Evolutionary conservation across 1,140 invertebrate species (phyloP), one percentile per base, ranked within the genome.

Genomic region (Acyrthosiphon pisum): DNA sequence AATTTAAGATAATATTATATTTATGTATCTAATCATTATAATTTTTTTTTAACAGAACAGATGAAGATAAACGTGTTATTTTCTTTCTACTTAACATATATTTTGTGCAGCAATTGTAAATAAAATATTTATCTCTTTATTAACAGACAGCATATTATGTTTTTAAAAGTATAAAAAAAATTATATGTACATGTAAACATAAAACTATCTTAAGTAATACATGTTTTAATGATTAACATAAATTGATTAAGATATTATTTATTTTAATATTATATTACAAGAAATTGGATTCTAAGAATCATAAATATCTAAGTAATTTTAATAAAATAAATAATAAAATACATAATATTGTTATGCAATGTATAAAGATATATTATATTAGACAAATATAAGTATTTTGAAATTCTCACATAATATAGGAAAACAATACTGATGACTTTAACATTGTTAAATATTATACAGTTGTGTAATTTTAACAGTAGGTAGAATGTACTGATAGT

Each of bases 221-320:
- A 60, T 60, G 9, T 60, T 9, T 68, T n/a, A n/a, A n/a, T 68
- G 30, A 68, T 68, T n/a, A 68, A 30, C 11, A 68, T 1, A 68
- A 68, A 68, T 68, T 68, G 60, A 68, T 68, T 68, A 68, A 68
- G n/a, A 68, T 68, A n/a, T n/a, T 68, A 68, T 68, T 68, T n/a
- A n/a, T 9, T 11, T 68, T 9, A 26, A 26, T 60, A 26, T 56
- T 26, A 60, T 60, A 60, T 30, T 68, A 11, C 9, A n/a, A n/a
- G 60, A 68, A 68, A 68, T 68, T 30, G 4, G 11, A 68, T 68
- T 30, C 2, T 30, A 68, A 68, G 30, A 68, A 68, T 68, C 0
- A n/a, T 68, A 68, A 68, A 68, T n/a, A 68, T 30, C 30, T 68
- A n/a, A 68, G 4, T 60, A n/a, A 68, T 30, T 68, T 30, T 68